These are phyloP conservation scores for Tinea pellionella DNA, from an alignment of 2,888 invertebrate species.

Conservation along the genomic window DNA sequence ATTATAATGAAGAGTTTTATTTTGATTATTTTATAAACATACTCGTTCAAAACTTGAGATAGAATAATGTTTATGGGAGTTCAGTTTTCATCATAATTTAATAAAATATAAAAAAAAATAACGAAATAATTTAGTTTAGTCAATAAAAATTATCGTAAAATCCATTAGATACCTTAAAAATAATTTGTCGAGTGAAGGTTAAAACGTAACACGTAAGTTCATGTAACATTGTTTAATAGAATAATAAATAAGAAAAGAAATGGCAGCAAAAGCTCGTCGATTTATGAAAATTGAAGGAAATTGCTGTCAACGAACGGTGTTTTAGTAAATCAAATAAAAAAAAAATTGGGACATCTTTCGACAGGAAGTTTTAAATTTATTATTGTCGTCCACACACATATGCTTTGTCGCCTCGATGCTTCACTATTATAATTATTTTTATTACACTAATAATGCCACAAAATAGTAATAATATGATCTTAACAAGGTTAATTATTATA, in stretches of 20 bases:
- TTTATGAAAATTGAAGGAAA: slow-evolving; percentile 52
- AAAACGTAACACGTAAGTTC: slow-evolving; percentile 23
- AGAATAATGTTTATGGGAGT: too few species aligned
- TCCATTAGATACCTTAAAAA: slow-evolving; percentile 18
- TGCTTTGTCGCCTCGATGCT: neutral
- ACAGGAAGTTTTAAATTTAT: slow-evolving; percentile 59
- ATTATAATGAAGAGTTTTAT: neutral
- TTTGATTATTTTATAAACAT: neutral
- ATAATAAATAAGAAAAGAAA: slow-evolving; percentile 27
- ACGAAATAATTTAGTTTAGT: neutral
- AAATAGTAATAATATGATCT: neutral
- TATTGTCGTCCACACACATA: slow-evolving; percentile 29
- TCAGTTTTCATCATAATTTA: too few species aligned
- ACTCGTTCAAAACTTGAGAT: too few species aligned
- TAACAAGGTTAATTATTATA: neutral
- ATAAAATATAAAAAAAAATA: neutral
- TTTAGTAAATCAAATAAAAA: slow-evolving; percentile 66
- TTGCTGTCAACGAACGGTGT: slow-evolving; percentile 50
- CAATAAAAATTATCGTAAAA: neutral
- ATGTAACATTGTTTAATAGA: slow-evolving; percentile 26
- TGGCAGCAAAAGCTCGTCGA: slow-evolving; percentile 33
- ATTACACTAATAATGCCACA: neutral
- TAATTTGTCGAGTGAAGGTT: slow-evolving; percentile 37
- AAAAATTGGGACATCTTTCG: slow-evolving; percentile 65
- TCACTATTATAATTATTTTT: neutral